Percentiles rank a stretch among this genome's conserved stretches.
phyloP scores from a whole-genome alignment of 2,797 vertebrate genomes.

The Emys orbicularis region DNA sequence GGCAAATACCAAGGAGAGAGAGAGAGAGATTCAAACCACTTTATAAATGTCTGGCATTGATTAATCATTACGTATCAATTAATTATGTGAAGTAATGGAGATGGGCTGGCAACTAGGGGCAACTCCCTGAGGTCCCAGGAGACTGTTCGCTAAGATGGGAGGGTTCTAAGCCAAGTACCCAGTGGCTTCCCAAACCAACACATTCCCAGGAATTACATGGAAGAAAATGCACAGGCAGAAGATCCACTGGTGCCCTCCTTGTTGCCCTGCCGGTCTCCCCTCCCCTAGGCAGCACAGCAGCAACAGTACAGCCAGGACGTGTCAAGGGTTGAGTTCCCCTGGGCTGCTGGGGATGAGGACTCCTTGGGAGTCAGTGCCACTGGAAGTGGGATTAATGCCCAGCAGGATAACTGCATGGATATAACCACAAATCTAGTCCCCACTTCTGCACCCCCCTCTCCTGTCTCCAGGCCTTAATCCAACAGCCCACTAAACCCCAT shows the following conservation, averaged over 20 bases:
- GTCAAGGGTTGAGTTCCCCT: background rate
- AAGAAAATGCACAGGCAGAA: background rate
- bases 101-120: background rate
- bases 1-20: rapidly evolving
- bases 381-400: background rate
- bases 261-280: background rate
- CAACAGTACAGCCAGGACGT: background rate
- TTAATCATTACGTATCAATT: background rate
- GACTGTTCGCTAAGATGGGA: background rate
- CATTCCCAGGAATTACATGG: background rate
- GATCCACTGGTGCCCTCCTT: background rate
- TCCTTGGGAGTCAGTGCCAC: background rate
- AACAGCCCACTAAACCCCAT: background rate
- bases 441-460: background rate
- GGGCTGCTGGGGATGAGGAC: background rate
- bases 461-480: background rate
- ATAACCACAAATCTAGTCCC: background rate
- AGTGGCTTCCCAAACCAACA: background rate
- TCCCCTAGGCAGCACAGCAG: background rate
- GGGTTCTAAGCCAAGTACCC: background rate
- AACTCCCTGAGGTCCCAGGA: background rate
- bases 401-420: background rate
- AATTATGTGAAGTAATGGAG: rapidly evolving
- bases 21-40: constrained; percentile 1
- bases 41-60: background rate